Evolutionary conservation across 2,888 invertebrate species (phyloP), one percentile per base, ranked within the genome.

Genomic region (Schizaphis graminum): DNA sequence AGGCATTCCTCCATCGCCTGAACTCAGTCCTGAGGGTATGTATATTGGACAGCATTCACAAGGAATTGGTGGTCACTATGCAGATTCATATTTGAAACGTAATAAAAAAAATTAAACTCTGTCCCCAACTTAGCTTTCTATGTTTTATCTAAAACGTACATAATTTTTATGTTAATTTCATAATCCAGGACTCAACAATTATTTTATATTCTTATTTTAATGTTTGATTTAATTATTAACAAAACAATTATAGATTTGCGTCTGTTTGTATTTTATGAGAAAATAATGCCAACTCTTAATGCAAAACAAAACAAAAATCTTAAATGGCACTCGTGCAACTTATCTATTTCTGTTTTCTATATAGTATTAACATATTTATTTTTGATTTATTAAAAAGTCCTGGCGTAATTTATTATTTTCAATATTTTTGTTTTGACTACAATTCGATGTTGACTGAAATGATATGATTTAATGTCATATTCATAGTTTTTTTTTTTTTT

Each of bases 1-100:
- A 84, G 96, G 96, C 94, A 95, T 96, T 93, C 95, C 96, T 47
- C 96, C 96, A 16, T 96, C 96, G 3, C 96, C 96, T 56, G 96
- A 96, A 95, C 95, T 96, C 56, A 96, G 96, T 95, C 96, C 96
- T 0, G 96, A 96, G 94, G 96, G 96, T n/a, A 96, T 95, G 67
- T 96, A 96, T 95, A 96, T 96, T 91, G 96, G 96, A 26, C 96
- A 96, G 95, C 96, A 96, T 95, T 96, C 96, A n/a, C 96, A 96
- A 95, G 96, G 96, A 5, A 95, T 96, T 21, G 96, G 96, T 0
- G 96, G 96, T 28, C 96, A 96, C 95, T 96, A 96, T 95, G 96
- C 96, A 24, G 96, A 96, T 95, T 96, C 96, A 4, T 96, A 96
- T 95, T 95, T 96, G 94, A 96, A 96, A 95, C 95, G 96, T 95